Evolutionary conservation across 1,140 invertebrate genomes (phyloP), one percentile per base, ranked within the genome.

Genomic region (Trachymyrmex septentrionalis): DNA sequence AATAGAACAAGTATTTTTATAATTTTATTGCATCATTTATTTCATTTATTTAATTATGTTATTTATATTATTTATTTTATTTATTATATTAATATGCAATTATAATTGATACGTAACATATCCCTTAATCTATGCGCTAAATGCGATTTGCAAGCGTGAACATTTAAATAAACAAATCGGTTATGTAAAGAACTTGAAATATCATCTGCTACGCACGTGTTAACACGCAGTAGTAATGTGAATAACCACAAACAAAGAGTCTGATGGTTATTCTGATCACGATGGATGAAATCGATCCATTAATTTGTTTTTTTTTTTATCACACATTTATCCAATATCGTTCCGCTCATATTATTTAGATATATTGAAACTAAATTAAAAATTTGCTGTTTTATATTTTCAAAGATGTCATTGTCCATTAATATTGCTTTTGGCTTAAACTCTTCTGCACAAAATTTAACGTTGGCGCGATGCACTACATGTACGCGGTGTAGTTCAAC

Each of bases 191-290:
- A 64, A 66, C 27, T 64, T 48, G 12, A 48, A 63, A 48, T 63
- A 63, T 1, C 55, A 55, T 30, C 16, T 61, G 38, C 12, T 27
- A 16, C 57, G 0, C 27, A 19, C 71, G 16, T 27, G 16, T 53
- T 24, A 21, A 21, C 30, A 10, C 2, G 38, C 38, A 44, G 34
- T 1, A 61, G 4, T 9, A 24, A n/a, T n/a, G 21, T 34, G 7
- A 76, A 48, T 77, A 77, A 63, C 9, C 7, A 48, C 61, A 61
- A 66, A 34, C 19, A 66, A 64, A 67, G 21, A 27, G 3, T 10
- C 14, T 44, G 34, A 38, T 38, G 5, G 10, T 44, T 12, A 6
- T 21, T 27, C n/a, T 38, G 10, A 10, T 27, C 34, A 48, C 19
- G 10, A 63, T 27, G 10, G 64, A 44, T 16, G 4, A 21, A 44